A percentile compares a stretch with the other conserved stretches of the same genome.
Conservation (phyloP, 2,888 invertebrate species). For the Caenorhabditis zanzibari region DNA sequence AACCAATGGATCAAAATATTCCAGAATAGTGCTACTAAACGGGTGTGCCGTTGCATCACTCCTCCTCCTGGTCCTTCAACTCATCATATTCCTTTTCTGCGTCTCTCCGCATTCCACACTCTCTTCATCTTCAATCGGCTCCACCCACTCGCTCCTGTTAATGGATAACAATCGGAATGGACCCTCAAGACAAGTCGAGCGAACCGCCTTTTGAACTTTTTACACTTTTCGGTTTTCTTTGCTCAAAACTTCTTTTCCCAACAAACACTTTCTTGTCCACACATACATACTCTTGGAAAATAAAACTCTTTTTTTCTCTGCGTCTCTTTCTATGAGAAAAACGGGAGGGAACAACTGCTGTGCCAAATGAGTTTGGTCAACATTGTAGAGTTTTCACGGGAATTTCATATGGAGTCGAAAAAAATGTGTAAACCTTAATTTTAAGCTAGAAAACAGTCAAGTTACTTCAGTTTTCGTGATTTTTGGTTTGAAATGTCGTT, state of each 20-base stretch:
- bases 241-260: no score
- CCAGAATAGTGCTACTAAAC: slow-evolving; percentile 67
- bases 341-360: slow-evolving; percentile 34
- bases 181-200: slow-evolving; percentile 43
- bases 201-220: slow-evolving; percentile 65
- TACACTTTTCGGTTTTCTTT: neutral
- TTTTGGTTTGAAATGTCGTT: neutral
- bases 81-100: slow-evolving; percentile 58
- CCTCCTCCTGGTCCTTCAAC: slow-evolving; percentile 59
- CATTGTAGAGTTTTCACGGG: neutral
- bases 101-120: slow-evolving; percentile 18
- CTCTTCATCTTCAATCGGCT: slow-evolving; percentile 15
- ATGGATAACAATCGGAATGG: slow-evolving; percentile 65
- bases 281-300: neutral
- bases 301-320: slow-evolving; percentile 5
- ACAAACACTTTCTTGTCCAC: neutral
- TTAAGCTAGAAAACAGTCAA: neutral
- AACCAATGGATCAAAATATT: no score
- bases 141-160: slow-evolving; percentile 41
- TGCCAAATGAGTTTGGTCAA: slow-evolving; percentile 22
- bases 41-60: slow-evolving; percentile 58
- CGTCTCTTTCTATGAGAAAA: slow-evolving; percentile 5
- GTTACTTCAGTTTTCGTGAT: neutral
- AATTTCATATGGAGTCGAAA: slow-evolving; percentile 13
- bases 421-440: neutral